Evolutionary conservation across 2,113 vertebrate genomes (phyloP).

Genomic region (Chinchilla lanigera): DNA sequence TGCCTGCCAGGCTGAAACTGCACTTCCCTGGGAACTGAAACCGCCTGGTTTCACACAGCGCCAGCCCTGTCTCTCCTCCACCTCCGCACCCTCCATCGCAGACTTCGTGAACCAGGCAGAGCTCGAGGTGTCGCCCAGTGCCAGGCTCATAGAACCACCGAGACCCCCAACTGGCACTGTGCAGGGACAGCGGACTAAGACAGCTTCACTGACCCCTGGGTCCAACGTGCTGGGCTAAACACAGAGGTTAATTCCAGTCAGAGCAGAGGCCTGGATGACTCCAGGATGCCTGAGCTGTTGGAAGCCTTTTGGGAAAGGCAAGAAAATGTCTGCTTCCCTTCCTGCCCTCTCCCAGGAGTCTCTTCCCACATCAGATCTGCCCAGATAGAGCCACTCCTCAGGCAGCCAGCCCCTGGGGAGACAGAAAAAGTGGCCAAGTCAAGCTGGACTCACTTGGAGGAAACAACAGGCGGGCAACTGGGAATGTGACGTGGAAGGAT

Average conservation of each 20-base stretch:
- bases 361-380: not conserved
- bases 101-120: conserved; percentile 61
- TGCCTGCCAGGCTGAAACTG: conserved; percentile 70
- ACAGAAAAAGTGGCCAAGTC: not conserved
- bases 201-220: rapidly evolving
- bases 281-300: not conserved
- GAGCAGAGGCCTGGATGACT: not conserved
- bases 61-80: conserved; percentile 23
- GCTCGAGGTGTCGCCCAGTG: conserved; percentile 55
- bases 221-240: not conserved
- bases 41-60: conserved; percentile 74
- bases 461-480: not conserved
- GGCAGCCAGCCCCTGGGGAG: too few relatives aligned
- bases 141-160: not conserved
- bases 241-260: not conserved
- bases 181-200: not conserved
- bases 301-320: not conserved
- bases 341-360: not conserved
- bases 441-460: not conserved
- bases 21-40: conserved; percentile 79
- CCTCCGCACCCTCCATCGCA: not conserved
- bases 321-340: not conserved
- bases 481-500: not conserved
- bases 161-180: not conserved
- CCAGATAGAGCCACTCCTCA: not conserved